Conservation (phyloP, 2,797 vertebrate genomes). For the Hydrocynus forskahlii region DNA sequence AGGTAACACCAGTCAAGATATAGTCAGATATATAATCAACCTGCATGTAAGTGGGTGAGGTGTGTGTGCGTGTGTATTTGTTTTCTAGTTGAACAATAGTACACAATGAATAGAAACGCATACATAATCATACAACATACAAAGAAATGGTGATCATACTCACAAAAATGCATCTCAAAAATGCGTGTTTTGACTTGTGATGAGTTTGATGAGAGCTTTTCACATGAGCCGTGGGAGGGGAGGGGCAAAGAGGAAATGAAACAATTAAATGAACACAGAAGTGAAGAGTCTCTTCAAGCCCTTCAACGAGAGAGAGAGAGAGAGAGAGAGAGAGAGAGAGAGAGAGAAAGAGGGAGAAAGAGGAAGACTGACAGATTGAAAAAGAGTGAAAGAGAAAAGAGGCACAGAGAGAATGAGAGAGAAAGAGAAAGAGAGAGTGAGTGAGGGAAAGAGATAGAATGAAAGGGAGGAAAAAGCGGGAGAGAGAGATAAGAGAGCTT, state of each 20-base stretch:
- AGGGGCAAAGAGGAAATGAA: conserved; percentile 67
- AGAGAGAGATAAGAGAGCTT: not conserved
- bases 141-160: not conserved
- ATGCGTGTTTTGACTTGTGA: not conserved
- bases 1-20: not conserved
- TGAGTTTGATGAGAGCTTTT: conserved; percentile 53
- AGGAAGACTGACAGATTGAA: not conserved
- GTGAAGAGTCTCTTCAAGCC: conserved; percentile 65
- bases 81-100: no score
- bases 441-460: not conserved
- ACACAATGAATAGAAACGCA: no score
- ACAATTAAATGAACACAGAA: conserved; percentile 68
- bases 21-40: no score
- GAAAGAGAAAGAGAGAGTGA: not conserved
- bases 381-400: not conserved
- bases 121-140: no score
- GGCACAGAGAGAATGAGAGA: not conserved
- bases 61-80: no score
- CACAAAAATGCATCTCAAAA: not conserved
- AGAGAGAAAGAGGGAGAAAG: not conserved
- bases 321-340: not conserved
- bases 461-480: not conserved
- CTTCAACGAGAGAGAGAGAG: not conserved
- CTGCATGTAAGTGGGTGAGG: no score
- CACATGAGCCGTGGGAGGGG: conserved; percentile 50